Percentiles rank a stretch among this genome's conserved stretches.
phyloP scores from a whole-genome alignment of 2,113 vertebrate genomes.

The Ceyx cyanopectus region DNA sequence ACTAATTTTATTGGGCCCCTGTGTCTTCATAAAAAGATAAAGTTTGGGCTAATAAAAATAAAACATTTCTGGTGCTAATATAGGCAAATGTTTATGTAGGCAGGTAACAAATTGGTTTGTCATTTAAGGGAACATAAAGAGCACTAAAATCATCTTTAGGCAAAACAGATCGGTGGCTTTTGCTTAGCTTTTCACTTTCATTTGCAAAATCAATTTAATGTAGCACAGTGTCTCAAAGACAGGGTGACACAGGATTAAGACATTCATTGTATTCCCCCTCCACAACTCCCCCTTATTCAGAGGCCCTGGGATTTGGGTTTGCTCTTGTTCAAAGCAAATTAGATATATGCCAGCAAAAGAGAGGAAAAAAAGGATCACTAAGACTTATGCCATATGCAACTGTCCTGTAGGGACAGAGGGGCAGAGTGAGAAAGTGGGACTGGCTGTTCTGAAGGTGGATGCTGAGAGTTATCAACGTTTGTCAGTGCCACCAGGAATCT shows the following conservation, averaged over 20 bases:
- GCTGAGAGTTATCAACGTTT: background rate
- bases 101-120: slow-evolving; percentile 86
- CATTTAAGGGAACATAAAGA: slow-evolving; percentile 82
- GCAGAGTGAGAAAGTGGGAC: background rate
- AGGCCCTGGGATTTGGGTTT: slow-evolving; percentile 43
- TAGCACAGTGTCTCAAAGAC: slow-evolving; percentile 72
- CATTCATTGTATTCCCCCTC: slow-evolving; percentile 29
- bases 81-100: slow-evolving; percentile 83
- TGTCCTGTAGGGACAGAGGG: background rate
- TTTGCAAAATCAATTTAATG: slow-evolving; percentile 82
- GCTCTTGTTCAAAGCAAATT: slow-evolving; percentile 61
- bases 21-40: slow-evolving; percentile 82
- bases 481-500: background rate
- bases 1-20: slow-evolving; percentile 82
- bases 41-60: slow-evolving; percentile 86
- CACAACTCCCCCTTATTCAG: slow-evolving; percentile 2
- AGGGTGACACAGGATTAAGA: slow-evolving; percentile 71
- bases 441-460: background rate
- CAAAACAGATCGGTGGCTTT: slow-evolving; percentile 78
- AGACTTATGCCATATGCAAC: background rate
- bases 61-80: slow-evolving; percentile 81
- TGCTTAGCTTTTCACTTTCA: slow-evolving; percentile 83
- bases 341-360: slow-evolving; percentile 52
- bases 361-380: background rate
- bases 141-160: slow-evolving; percentile 82